Conservation (phyloP, 2,113 vertebrate species). For the Pachycephala philippinensis region DNA sequence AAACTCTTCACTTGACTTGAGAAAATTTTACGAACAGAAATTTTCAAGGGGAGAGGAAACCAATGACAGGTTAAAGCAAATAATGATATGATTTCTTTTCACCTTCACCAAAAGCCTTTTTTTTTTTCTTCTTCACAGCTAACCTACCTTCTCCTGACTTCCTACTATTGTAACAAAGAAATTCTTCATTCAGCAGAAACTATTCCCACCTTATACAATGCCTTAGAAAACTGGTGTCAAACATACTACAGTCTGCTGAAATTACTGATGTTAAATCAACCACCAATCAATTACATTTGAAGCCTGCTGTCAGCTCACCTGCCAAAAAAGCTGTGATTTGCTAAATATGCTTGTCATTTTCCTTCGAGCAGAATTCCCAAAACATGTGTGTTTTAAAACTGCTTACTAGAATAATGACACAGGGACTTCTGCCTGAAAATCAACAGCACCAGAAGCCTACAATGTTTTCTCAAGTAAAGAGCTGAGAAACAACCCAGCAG, state of each 20-base stretch:
- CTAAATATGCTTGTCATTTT: not conserved
- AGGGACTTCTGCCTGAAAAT: not conserved
- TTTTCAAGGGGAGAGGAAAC: not conserved
- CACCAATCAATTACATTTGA: not conserved
- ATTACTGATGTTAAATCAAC: not conserved
- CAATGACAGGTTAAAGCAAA: not conserved
- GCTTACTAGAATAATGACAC: not conserved
- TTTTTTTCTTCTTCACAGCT: not conserved
- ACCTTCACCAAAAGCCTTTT: not conserved
- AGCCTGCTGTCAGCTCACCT: not conserved
- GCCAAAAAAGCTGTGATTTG: not conserved
- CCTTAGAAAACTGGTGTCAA: not conserved
- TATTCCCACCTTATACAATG: not conserved
- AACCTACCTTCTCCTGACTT: not conserved
- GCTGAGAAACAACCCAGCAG: not conserved
- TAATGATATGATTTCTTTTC: not conserved
- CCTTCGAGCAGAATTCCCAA: not conserved
- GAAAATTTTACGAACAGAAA: not conserved
- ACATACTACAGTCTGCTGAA: not conserved
- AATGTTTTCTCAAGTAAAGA: not conserved
- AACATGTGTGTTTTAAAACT: not conserved
- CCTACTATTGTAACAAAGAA: not conserved
- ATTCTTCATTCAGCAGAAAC: not conserved
- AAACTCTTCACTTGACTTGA: not conserved
- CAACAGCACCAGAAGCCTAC: not conserved